A percentile compares a stretch with the other conserved stretches of the same genome.
phyloP scores from a whole-genome alignment of 2,888 invertebrate genomes.

The Monopis laevigella region DNA sequence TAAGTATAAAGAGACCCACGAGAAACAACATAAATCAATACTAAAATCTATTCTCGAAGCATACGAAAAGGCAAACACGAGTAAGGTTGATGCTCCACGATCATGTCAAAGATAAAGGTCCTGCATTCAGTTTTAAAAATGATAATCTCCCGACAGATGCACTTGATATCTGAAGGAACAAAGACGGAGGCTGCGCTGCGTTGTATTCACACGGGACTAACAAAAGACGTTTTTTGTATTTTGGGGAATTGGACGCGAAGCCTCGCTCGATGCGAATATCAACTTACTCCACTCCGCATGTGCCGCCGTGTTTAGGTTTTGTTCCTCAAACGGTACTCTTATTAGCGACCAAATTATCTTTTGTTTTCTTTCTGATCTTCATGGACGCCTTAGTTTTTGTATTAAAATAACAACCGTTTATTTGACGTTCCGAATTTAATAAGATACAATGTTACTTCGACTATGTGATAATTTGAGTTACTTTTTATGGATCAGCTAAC shows the following conservation, averaged over 20 bases:
- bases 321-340: not conserved
- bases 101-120: conserved; percentile 23
- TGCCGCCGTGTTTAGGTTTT: conserved; percentile 3
- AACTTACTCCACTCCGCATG: not conserved
- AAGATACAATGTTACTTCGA: no score
- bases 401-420: no score
- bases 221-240: conserved; percentile 38
- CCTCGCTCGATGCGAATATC: conserved; percentile 6
- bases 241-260: conserved; percentile 5
- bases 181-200: conserved; percentile 28
- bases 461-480: no score
- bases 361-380: no score
- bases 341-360: conserved; percentile 1
- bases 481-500: no score
- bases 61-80: not conserved
- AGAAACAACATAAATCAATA: no score
- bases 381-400: no score
- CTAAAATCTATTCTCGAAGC: no score
- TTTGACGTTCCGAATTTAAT: no score
- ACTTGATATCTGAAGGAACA: conserved; percentile 40
- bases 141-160: conserved; percentile 48
- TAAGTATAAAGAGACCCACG: no score
- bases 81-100: conserved; percentile 15
- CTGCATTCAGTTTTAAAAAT: conserved; percentile 31
- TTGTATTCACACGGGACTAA: conserved; percentile 53